A percentile compares a stretch with the other conserved stretches of the same genome.
Evolutionary conservation across 2,113 vertebrate species (phyloP).

Genomic region (Pachycephala philippinensis): DNA sequence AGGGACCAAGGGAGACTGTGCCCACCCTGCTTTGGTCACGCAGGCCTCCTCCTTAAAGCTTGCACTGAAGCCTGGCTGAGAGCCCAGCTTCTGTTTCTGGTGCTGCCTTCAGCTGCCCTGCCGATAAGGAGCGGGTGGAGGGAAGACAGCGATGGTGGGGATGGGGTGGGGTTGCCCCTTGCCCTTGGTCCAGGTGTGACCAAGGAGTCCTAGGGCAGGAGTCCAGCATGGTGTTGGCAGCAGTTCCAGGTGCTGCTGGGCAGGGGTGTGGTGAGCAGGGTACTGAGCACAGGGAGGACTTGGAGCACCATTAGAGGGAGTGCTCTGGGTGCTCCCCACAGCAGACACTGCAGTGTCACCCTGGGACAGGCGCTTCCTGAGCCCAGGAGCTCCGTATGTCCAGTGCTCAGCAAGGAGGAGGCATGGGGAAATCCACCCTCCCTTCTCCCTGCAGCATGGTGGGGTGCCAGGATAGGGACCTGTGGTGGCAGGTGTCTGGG

Average conservation of each 20-base stretch:
- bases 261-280: background rate
- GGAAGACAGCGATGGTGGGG: accelerated
- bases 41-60: background rate
- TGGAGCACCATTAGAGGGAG: background rate
- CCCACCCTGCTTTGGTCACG: background rate
- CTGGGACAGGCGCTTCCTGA: accelerated
- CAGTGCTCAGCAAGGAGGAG: background rate
- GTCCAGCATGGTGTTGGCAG: background rate
- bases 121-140: accelerated
- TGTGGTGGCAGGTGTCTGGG: background rate
- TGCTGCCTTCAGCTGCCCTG: background rate
- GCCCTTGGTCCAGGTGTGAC: background rate
- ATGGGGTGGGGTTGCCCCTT: background rate
- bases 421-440: background rate
- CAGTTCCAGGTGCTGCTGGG: background rate
- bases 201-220: background rate
- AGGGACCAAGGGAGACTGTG: background rate
- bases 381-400: background rate
- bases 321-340: accelerated
- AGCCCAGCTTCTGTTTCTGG: background rate
- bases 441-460: background rate
- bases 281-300: background rate
- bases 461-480: background rate
- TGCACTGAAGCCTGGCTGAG: background rate
- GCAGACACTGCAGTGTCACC: background rate